Evolutionary conservation across 2,797 vertebrate species (phyloP), one percentile per base, ranked within the genome.

Genomic region (Chromis chromis): DNA sequence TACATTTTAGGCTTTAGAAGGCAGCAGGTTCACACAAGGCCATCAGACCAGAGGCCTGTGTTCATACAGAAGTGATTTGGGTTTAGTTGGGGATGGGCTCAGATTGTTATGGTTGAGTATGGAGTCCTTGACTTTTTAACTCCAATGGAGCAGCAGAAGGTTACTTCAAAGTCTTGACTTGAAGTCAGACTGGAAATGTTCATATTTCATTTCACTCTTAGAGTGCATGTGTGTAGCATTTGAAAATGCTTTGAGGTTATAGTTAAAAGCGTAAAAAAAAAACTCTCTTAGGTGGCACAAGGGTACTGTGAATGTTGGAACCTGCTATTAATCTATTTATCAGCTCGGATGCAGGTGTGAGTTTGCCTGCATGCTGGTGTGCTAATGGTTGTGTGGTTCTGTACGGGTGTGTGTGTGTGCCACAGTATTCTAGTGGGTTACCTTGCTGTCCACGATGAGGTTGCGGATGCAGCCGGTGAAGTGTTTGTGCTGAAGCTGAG

Each of bases 401-500:
- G 46, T 52, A 24, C 27, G 44, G 63, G 31, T 49, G 46, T 50
- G 16, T 3, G 11, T 10, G 27, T 10, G 5, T 13, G 12, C 31
- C 46, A 28, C 33, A 11, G 10, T 36, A 36, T 36, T 33, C 2
- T 31, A 22, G 70, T 56, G 50, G 42, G 62, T 81, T 88, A 98
- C 96, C 95, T 97, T 94, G 93, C 96, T 97, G 90, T 98, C 96
- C 79, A 97, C 79, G 5, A 96, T 24, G 52, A 98, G 88, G 91
- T 96, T 97, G 66, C 95, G 95, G 55, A 98, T 92, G 86, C 97
- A 97, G 69, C 97, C 96, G 1, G 93, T 95, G 76, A 97, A 97
- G 90, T 96, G 96, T 82, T 95, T 96, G 88, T 96, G 94, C 52
- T 94, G 93, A 50, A 97, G 65, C 31, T 96, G 94, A 0, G 95